phyloP scores from a whole-genome alignment of 1,140 invertebrate genomes.

The Kradibia gibbosae region DNA sequence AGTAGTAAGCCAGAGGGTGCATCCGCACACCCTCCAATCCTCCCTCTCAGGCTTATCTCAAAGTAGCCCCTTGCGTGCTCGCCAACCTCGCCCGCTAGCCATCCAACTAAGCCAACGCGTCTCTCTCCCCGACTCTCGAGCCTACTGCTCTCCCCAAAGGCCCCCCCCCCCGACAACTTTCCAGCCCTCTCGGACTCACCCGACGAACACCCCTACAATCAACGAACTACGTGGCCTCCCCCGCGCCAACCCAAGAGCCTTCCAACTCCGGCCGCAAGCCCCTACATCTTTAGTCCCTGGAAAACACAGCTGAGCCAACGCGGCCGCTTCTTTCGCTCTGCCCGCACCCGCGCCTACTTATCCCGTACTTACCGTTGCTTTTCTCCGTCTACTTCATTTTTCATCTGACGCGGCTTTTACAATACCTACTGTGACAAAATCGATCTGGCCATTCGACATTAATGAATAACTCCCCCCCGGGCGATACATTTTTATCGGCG shows the following conservation, averaged over 20 bases:
- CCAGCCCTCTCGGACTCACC: conserved; percentile 34
- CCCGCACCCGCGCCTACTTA: conserved; percentile 16
- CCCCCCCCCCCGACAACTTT: neutral
- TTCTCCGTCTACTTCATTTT: conserved; percentile 35
- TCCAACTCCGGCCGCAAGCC: conserved; percentile 60
- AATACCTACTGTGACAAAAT: conserved; percentile 22
- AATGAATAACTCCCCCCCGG: neutral
- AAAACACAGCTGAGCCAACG: conserved; percentile 71
- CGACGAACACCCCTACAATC: conserved; percentile 54
- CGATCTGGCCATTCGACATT: neutral
- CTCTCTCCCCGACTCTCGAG: conserved; percentile 35
- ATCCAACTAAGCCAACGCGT: conserved; percentile 59
- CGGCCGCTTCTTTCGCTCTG: conserved; percentile 32
- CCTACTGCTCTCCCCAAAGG: neutral
- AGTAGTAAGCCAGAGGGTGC: conserved; percentile 40
- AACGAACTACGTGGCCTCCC: conserved; percentile 52
- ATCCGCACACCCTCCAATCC: conserved; percentile 55
- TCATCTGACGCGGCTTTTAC: neutral
- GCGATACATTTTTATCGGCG: neutral
- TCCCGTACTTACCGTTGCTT: conserved; percentile 32
- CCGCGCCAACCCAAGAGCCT: conserved; percentile 46
- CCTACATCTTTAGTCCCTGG: conserved; percentile 58
- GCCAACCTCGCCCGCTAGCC: conserved; percentile 60
- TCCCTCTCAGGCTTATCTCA: conserved; percentile 65
- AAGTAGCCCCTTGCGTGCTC: conserved; percentile 66